Base-by-base conservation (phyloP, 1,140 invertebrate species). In the Zaprionus ornatus region DNA sequence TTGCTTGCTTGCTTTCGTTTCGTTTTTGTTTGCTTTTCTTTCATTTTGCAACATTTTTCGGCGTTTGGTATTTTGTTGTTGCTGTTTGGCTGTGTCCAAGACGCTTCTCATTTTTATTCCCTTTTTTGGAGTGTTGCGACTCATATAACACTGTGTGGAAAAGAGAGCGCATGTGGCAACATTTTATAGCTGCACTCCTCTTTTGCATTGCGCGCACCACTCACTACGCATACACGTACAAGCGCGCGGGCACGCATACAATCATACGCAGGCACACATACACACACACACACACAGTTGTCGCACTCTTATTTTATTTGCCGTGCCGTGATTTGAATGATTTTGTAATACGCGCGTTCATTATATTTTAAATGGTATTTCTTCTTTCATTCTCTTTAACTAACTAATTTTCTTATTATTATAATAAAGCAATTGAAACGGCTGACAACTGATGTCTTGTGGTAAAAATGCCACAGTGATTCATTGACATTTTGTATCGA, bases 41-140 rank as follows among this genome's bases (percentile, higher is more conserved):
- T 72, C 68, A 80, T 84, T 80, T 86, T 87, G 76, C 76, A 79
- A 86, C 76, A 79, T 80, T 87, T 86, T 86, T 87, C 83, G 80
- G 85, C 85, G 79, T 82, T 79, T 65, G 74, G 55, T 72, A 68
- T 76, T 62, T 64, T 42, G 68, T 64, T 76, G 61, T 55, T 73
- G 62, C 61, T 68, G 78, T 70, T 69, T 73, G 57, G 77, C 77
- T 56, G 70, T 77, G 66, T 80, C 67, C 74, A 80, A 80, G 79
- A 87, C 76, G 79, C 79, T 82, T 82, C 72, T 82, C 68, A 80
- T 90, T 90, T 90, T 90, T 90, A 90, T 90, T 90, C 85, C 85
- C 85, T 90, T 91, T 90, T 90, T 90, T 90, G 85, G 85, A 75
- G 85, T 90, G 85, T 90, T 79, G 73, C 73, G 82, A 90, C 85